Evolutionary conservation across 2,888 invertebrate genomes (phyloP).

Genomic region (Lasioglossum lativentre): DNA sequence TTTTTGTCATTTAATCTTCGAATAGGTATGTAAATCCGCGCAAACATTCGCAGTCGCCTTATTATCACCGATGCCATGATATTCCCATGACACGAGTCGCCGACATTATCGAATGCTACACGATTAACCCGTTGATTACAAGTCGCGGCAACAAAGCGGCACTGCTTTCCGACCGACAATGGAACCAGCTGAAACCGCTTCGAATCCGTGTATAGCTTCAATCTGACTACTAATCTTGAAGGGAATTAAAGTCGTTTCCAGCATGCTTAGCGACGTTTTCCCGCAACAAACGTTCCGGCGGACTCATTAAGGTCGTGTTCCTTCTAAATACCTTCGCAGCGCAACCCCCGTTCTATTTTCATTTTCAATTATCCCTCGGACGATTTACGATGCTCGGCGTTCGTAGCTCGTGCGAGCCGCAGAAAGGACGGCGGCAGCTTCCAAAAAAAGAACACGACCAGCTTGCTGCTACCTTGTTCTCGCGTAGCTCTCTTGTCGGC

Average conservation of each 20-base stretch:
- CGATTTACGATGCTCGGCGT: slow-evolving; percentile 29
- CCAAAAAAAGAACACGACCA: background rate
- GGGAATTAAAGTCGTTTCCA: slow-evolving; percentile 29
- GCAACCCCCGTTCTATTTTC: slow-evolving; percentile 27
- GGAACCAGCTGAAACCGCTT: background rate
- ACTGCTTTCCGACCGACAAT: background rate
- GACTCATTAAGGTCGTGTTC: slow-evolving; percentile 3
- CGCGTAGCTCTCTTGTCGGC: background rate
- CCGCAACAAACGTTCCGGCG: slow-evolving; percentile 17
- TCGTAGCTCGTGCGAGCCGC: background rate
- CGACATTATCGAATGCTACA: background rate
- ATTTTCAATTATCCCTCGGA: slow-evolving; percentile 34
- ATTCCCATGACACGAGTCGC: background rate
- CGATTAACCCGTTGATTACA: slow-evolving; percentile 22
- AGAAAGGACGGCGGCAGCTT: background rate
- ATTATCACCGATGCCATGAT: background rate
- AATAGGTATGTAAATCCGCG: background rate
- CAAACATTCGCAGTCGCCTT: background rate
- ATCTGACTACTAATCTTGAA: slow-evolving; percentile 1
- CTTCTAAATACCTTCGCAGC: slow-evolving; percentile 16
- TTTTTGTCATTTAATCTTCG: background rate
- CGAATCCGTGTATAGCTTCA: background rate
- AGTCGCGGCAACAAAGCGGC: background rate
- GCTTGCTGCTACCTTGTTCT: slow-evolving; percentile 5
- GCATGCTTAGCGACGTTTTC: background rate